Conservation (phyloP, 2,113 vertebrate species). For the Chloropsis hardwickii region DNA sequence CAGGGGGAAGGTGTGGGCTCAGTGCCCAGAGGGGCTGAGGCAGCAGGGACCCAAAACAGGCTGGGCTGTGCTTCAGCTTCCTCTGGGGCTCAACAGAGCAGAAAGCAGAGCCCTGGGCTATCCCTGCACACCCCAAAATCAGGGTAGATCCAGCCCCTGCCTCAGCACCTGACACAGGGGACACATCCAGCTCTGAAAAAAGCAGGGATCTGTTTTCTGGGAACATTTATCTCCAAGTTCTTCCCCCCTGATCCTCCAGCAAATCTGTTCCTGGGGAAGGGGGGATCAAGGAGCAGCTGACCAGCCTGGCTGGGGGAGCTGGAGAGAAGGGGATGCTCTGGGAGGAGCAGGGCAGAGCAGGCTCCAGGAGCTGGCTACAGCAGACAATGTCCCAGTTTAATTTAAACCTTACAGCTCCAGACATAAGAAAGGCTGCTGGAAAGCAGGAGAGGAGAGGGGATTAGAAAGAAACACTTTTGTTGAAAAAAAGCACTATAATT, state of each 20-base stretch:
- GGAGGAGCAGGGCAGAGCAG: conserved; percentile 1
- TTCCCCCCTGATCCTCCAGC: neutral
- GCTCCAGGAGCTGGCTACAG: neutral
- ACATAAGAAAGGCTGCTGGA: neutral
- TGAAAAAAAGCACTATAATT: conserved; percentile 33
- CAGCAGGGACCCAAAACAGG: neutral
- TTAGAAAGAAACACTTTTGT: neutral
- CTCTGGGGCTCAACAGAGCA: neutral
- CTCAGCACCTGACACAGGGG: neutral
- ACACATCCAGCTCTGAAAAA: neutral
- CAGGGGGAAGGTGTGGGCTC: neutral
- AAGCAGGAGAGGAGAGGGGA: conserved; percentile 14
- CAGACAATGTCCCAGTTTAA: conserved; percentile 22
- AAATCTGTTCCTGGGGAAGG: neutral
- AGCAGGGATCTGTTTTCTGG: neutral
- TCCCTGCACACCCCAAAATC: neutral
- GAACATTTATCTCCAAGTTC: neutral
- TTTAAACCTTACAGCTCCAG: conserved; percentile 30
- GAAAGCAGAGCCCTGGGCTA: neutral
- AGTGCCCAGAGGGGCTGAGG: neutral
- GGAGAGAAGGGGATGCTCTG: neutral
- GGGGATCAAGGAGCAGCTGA: neutral
- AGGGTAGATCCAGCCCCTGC: neutral
- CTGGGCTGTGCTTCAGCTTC: neutral
- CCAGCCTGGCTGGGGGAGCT: neutral